Evolutionary conservation across 2,113 vertebrate genomes (phyloP).

Genomic region (Galeopterus variegatus): DNA sequence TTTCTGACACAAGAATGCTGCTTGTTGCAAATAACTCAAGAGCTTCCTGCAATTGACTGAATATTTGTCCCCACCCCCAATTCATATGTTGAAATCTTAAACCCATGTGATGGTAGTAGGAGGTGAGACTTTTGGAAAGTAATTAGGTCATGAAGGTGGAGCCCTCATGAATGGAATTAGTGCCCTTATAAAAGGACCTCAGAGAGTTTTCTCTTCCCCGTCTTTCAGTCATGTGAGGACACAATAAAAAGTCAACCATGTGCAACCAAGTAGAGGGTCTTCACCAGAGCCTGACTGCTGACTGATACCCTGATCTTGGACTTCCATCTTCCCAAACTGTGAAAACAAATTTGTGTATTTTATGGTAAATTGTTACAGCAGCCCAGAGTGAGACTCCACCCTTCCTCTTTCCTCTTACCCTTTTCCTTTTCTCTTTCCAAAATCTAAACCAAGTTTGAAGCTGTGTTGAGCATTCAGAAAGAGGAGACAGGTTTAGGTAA

Average conservation of each 20-base stretch:
- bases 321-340: not conserved
- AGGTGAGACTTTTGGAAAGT: not conserved
- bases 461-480: not conserved
- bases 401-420: not conserved
- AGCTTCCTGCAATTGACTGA: not conserved
- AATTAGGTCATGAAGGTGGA: not conserved
- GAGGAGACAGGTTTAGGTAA: not conserved
- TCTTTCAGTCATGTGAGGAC: not conserved
- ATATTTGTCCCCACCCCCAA: not conserved
- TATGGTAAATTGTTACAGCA: not conserved
- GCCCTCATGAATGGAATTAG: not conserved
- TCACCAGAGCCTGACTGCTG: too few species aligned
- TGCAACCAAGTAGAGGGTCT: too few species aligned
- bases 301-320: not conserved
- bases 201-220: not conserved
- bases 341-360: not conserved
- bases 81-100: not conserved
- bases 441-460: not conserved
- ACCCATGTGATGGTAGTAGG: not conserved
- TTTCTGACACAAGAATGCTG: not conserved
- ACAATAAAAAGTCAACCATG: not conserved
- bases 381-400: not conserved
- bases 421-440: not conserved
- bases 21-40: not conserved
- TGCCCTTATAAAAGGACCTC: not conserved